Evolutionary conservation across 2,113 vertebrate species (phyloP), one percentile per base, ranked within the genome.

Genomic region (Bambusicola thoracicus): DNA sequence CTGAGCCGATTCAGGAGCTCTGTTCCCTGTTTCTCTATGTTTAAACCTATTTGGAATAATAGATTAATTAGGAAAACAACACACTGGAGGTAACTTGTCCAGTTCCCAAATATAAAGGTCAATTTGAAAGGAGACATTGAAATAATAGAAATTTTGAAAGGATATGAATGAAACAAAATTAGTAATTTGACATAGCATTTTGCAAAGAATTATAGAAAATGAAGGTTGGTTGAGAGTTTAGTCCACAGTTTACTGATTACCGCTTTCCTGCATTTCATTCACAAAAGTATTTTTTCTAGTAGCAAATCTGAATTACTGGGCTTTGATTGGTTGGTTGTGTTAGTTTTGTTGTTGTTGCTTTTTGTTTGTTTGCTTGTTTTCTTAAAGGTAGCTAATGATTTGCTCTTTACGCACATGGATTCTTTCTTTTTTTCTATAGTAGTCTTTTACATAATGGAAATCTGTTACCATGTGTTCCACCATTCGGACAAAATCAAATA

Each of bases 1-100:
- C 58, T 53, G n/a, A 92, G 44, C 41, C 53, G 40, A 87, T 92
- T 89, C 84, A 87, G 77, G 70, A 92, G 43, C 44, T 77, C 73
- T 75, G 20, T 15, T 83, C 72, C 19, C 22, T 92, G 74, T 17
- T 20, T 76, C 74, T 87, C 2, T 53, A 32, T 19, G 32, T 44
- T 66, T 44, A 75, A 95, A 86, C 21, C 43, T 87, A 32, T 58
- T 79, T 41, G 27, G 41, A 92, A 89, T 69, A 79, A 76, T 43
- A 79, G 22, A 86, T 85, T 86, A 30, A 51, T 76, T 77, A 70
- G 11, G 16, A 81, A 93, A 30, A 53, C 29, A 73, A 56, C 53
- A 29, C 27, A 76, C 58, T 79, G 73, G 36, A 76, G 32, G 63
- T 36, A 90, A 81, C 3, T 30, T 68, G 43, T 21, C 51, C 40